Conservation (phyloP, 2,113 vertebrate genomes). For the Seriola quinqueradiata region DNA sequence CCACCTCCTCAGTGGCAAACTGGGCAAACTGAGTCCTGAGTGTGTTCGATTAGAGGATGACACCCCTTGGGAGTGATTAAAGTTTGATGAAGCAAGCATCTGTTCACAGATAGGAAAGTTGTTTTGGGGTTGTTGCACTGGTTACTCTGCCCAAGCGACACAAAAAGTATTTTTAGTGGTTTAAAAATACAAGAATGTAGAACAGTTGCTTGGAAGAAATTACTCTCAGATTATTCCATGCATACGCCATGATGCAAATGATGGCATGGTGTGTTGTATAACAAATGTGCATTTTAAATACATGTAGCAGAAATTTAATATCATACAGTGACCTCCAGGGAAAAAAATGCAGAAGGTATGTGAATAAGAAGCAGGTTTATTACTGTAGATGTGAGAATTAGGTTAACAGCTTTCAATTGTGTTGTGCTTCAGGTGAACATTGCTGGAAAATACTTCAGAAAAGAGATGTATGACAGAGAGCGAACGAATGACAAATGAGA, state of each 20-base stretch:
- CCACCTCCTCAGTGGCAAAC: constrained; percentile 49
- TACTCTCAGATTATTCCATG: background rate
- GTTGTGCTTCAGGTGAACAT: constrained; percentile 33
- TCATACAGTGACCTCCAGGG: constrained; percentile 3
- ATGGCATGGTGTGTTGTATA: background rate
- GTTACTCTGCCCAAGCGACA: constrained; percentile 46
- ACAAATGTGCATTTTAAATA: constrained; percentile 1
- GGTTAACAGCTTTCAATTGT: constrained; percentile 32
- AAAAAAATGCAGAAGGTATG: constrained; percentile 1
- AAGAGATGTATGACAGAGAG: background rate
- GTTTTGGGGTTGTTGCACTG: constrained; percentile 22
- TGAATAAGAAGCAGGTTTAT: constrained; percentile 28
- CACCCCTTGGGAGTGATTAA: constrained; percentile 65
- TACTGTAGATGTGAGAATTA: constrained; percentile 26
- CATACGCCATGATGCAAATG: background rate
- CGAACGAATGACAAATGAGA: constrained; percentile 6
- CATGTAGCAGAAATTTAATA: constrained; percentile 3
- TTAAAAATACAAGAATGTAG: background rate
- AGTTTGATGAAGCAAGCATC: constrained; percentile 68
- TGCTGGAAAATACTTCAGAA: constrained; percentile 42
- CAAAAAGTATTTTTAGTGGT: constrained; percentile 32
- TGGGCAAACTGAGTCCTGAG: constrained; percentile 34
- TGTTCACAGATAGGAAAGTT: constrained; percentile 46
- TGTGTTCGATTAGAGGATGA: constrained; percentile 58
- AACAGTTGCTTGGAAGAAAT: background rate